Percentiles rank a stretch among this genome's conserved stretches.
These are phyloP conservation scores for Tenthredo scrophulariae DNA, from an alignment of 2,888 invertebrate genomes.

Conservation along the genomic window DNA sequence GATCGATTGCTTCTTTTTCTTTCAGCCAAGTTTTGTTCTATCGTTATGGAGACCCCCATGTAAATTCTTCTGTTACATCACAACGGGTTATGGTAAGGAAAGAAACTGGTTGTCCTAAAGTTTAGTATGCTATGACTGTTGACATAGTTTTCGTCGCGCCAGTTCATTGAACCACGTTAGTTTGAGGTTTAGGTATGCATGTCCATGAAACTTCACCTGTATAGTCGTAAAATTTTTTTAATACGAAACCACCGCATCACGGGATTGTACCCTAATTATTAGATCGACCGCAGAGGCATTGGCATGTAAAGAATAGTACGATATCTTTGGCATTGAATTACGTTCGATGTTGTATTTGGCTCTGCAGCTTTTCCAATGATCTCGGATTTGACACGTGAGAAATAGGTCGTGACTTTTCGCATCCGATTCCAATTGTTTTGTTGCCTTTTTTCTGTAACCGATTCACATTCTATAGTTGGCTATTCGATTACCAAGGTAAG, in stretches of 20 bases:
- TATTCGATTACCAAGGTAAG: background rate
- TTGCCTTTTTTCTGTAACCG: background rate
- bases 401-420: conserved; percentile 40
- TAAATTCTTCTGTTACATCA: background rate
- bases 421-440: conserved; percentile 2
- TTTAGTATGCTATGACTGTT: conserved; percentile 5
- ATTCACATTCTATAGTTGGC: background rate
- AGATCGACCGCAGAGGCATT: background rate
- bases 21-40: background rate
- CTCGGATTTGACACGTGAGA: conserved; percentile 35
- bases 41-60: background rate
- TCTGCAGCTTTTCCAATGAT: background rate
- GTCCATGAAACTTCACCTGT: background rate
- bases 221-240: background rate
- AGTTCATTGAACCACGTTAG: conserved; percentile 32
- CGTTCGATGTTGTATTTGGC: background rate
- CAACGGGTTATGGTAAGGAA: background rate
- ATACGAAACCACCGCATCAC: background rate
- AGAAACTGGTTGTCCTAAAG: conserved; percentile 1
- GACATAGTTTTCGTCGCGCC: conserved; percentile 36
- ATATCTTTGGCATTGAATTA: conserved; percentile 1
- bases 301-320: background rate
- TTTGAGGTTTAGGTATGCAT: background rate
- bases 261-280: background rate
- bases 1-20: background rate